These are phyloP conservation scores for Hoplostethus atlanticus DNA, from an alignment of 2,797 vertebrate species.

Conservation along the genomic window DNA sequence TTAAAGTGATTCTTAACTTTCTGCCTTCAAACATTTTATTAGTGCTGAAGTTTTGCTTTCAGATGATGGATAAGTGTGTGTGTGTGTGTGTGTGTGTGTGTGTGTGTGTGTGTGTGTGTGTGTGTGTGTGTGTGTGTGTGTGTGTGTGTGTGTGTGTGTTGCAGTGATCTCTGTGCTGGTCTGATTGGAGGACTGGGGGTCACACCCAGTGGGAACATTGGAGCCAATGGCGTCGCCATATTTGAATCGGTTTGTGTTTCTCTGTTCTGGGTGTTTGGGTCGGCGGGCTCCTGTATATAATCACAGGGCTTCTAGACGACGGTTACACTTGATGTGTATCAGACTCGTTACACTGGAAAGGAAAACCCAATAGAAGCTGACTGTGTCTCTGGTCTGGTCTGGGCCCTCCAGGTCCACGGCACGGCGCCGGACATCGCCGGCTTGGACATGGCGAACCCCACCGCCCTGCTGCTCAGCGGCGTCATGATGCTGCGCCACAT, in stretches of 20 bases:
- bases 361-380: too few species aligned
- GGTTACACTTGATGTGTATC: too few species aligned
- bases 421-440: slow-evolving; percentile 96
- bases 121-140: slow-evolving; percentile 1
- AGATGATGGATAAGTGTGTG: too few species aligned
- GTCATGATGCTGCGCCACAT: slow-evolving; percentile 98
- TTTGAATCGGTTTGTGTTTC: slow-evolving; percentile 91
- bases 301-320: too few species aligned
- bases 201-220: slow-evolving; percentile 97
- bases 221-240: slow-evolving; percentile 94
- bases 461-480: slow-evolving; percentile 93
- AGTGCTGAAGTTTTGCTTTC: too few species aligned
- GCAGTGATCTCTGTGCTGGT: slow-evolving; percentile 94
- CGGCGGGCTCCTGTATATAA: too few species aligned
- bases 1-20: too few species aligned
- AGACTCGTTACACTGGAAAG: too few species aligned
- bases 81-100: too few species aligned
- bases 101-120: not conserved
- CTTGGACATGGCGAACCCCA: slow-evolving; percentile 95
- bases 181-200: slow-evolving; percentile 97
- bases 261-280: not conserved
- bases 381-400: not conserved
- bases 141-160: slow-evolving; percentile 24
- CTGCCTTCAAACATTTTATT: too few species aligned
- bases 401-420: slow-evolving; percentile 88